Percentiles rank a stretch among this genome's conserved stretches.
Conservation (phyloP, 2,888 invertebrate genomes). For the Hyppa rectilinea region DNA sequence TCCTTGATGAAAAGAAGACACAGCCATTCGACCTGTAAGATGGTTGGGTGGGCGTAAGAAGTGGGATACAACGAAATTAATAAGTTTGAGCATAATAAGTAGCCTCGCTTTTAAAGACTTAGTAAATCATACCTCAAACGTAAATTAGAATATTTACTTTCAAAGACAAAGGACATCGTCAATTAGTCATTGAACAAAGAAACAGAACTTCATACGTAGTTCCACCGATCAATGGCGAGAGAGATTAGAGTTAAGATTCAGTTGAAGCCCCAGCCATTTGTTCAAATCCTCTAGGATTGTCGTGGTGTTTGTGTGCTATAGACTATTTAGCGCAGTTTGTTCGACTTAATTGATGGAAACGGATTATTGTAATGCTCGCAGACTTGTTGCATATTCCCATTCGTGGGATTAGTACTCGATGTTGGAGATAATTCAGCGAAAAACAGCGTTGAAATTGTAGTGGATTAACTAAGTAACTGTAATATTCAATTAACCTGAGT, state of each 20-base stretch:
- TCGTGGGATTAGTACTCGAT: conserved; percentile 7
- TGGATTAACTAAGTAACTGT: background rate
- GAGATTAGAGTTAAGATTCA: conserved; percentile 32
- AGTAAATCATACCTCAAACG: background rate
- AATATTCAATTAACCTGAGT: background rate
- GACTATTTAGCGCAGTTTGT: conserved; percentile 45
- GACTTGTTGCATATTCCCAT: conserved; percentile 53
- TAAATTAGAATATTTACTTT: background rate
- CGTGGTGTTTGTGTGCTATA: conserved; percentile 29
- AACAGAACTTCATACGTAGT: conserved; percentile 30
- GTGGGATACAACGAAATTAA: background rate
- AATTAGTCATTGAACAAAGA: conserved; percentile 16
- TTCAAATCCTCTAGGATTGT: conserved; percentile 46
- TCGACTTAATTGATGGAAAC: conserved; percentile 41
- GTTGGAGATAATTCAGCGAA: conserved; percentile 3
- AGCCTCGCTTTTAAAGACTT: background rate
- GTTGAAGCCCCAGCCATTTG: conserved; percentile 37
- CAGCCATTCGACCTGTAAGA: background rate
- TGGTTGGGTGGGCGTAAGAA: background rate
- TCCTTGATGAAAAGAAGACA: background rate
- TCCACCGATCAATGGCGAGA: conserved; percentile 34
- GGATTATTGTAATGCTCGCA: conserved; percentile 48
- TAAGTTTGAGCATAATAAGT: background rate
- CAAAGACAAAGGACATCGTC: background rate
- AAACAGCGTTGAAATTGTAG: background rate